Percentiles rank a stretch among this genome's conserved stretches.
Conservation (phyloP, 92 coral and sea anemone species). For the Montipora capitata region DNA sequence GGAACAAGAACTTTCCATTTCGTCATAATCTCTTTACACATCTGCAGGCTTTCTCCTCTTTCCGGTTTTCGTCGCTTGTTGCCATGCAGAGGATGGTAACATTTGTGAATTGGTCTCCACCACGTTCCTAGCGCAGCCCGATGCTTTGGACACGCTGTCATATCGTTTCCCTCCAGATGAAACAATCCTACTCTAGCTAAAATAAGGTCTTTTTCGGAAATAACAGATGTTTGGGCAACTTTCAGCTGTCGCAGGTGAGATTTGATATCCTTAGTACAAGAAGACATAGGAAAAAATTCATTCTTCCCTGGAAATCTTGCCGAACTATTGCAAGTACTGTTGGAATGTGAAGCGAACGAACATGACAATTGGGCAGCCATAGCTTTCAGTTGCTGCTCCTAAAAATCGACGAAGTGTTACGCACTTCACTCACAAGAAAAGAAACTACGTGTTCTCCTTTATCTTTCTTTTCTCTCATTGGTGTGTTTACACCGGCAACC, state of each 20-base stretch:
- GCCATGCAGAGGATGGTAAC: background rate
- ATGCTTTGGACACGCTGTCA: background rate
- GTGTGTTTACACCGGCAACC: no score
- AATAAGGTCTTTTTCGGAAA: background rate
- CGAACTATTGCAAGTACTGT: no score
- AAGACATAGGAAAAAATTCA: no score
- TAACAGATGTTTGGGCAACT: conserved; percentile 1
- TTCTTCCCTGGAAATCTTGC: no score
- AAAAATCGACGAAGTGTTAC: no score
- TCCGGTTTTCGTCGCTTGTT: background rate
- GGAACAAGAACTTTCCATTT: conserved; percentile 21
- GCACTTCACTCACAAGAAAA: no score
- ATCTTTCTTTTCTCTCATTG: no score
- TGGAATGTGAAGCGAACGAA: no score
- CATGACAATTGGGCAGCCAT: no score
- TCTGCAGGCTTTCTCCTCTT: conserved; percentile 14
- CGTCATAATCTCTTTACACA: background rate
- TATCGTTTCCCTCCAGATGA: background rate
- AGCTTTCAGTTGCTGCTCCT: no score
- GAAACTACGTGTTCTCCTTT: no score
- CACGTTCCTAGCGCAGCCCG: conserved; percentile 5
- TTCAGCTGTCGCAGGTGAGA: background rate
- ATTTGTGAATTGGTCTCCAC: conserved; percentile 9
- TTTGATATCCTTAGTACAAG: background rate
- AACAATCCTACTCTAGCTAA: background rate